Evolutionary conservation across 2,888 invertebrate species (phyloP).

Genomic region (Steinernema scapterisci): DNA sequence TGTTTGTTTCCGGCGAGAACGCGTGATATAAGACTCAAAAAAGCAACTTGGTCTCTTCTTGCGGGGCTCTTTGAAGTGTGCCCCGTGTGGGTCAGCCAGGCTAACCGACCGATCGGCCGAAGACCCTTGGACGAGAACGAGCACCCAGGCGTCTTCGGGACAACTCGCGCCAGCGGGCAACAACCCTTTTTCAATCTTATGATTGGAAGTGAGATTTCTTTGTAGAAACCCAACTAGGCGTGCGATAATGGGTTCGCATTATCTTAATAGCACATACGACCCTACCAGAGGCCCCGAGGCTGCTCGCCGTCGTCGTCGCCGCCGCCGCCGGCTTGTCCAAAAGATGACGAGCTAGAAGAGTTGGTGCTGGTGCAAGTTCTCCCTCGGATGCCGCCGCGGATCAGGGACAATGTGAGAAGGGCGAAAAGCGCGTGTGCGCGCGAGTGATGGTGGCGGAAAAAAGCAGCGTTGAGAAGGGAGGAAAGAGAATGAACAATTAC

Average conservation of each 20-base stretch:
- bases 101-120: too few relatives aligned
- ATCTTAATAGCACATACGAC: conserved; percentile 21
- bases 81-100: too few relatives aligned
- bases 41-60: neutral
- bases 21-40: neutral
- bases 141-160: too few relatives aligned
- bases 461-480: neutral
- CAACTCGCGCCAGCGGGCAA: neutral
- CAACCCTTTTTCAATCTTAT: conserved; percentile 25
- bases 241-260: conserved; percentile 30
- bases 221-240: conserved; percentile 29
- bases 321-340: too few relatives aligned
- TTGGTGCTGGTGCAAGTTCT: too few relatives aligned
- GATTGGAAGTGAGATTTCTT: conserved; percentile 25
- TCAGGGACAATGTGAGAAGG: too few relatives aligned
- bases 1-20: conserved; percentile 1
- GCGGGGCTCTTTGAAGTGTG: neutral
- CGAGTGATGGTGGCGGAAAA: neutral
- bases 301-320: too few relatives aligned
- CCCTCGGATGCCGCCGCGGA: too few relatives aligned
- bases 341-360: too few relatives aligned
- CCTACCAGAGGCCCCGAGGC: too few relatives aligned
- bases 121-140: too few relatives aligned
- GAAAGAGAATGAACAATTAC: conserved; percentile 27
- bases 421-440: too few relatives aligned